A percentile compares a stretch with the other conserved stretches of the same genome.
phyloP scores from a whole-genome alignment of 2,888 invertebrate genomes.

The Quadroppia sp. region DNA sequence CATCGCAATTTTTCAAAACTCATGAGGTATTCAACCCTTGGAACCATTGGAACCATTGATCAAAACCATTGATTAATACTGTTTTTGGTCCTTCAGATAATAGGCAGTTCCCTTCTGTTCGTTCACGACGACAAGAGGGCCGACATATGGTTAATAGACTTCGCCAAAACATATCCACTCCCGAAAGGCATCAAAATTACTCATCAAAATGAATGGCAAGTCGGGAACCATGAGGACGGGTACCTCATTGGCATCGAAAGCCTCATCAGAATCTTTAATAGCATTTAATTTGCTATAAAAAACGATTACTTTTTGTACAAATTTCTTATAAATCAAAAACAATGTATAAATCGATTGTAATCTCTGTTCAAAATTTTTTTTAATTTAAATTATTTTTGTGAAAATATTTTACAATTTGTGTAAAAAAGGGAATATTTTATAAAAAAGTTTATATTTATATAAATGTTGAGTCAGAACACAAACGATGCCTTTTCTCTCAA shows the following conservation, averaged over 20 bases:
- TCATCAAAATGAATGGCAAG: slow-evolving; percentile 76
- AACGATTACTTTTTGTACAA: background rate
- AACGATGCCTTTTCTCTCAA: slow-evolving; percentile 87
- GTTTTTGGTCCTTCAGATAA: slow-evolving; percentile 60
- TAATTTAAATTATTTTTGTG: background rate
- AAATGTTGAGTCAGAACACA: slow-evolving; percentile 54
- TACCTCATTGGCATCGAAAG: slow-evolving; percentile 87
- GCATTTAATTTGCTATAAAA: background rate
- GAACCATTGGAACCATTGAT: background rate
- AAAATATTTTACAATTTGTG: background rate
- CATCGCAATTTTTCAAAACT: slow-evolving; percentile 80
- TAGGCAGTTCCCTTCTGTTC: slow-evolving; percentile 88
- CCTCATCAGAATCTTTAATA: slow-evolving; percentile 65
- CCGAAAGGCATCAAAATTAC: slow-evolving; percentile 67
- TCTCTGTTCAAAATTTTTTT: background rate
- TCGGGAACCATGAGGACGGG: slow-evolving; percentile 95
- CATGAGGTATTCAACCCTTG: slow-evolving; percentile 64
- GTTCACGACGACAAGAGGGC: slow-evolving; percentile 83
- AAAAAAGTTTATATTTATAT: background rate
- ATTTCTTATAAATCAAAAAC: background rate
- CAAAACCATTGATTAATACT: background rate
- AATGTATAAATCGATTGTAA: background rate
- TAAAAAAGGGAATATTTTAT: no score
- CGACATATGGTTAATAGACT: slow-evolving; percentile 95
- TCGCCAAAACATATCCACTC: slow-evolving; percentile 81